Conservation (phyloP, 2,113 vertebrate genomes). For the Poeciliopsis occidentalis region DNA sequence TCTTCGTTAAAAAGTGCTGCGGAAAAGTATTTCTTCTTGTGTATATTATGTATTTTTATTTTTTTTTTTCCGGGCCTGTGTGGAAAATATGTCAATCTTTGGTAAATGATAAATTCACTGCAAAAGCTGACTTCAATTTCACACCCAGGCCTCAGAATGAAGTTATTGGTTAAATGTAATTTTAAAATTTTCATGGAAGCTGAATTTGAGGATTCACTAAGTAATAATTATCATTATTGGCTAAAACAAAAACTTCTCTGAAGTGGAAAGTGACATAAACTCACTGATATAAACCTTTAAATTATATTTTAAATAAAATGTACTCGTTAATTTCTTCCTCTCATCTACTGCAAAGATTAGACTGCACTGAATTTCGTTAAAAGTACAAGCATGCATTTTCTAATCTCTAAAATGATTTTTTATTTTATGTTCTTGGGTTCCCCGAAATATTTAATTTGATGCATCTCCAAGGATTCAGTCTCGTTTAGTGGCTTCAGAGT, state of each 20-base stretch:
- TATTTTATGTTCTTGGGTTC: too few relatives aligned
- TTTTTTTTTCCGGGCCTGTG: too few relatives aligned
- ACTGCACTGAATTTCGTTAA: too few relatives aligned
- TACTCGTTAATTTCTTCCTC: background rate
- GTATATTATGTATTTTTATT: background rate
- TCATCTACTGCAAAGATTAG: background rate
- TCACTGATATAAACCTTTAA: background rate
- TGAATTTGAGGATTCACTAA: background rate
- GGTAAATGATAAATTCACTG: background rate
- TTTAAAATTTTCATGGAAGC: background rate
- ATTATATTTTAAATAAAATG: background rate
- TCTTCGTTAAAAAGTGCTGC: too few relatives aligned
- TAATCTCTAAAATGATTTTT: too few relatives aligned
- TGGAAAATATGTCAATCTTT: background rate
- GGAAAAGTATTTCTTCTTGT: too few relatives aligned
- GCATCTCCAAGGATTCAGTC: too few relatives aligned
- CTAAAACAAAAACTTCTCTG: background rate
- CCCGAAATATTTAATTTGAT: too few relatives aligned
- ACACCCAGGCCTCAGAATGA: too few relatives aligned
- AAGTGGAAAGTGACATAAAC: background rate
- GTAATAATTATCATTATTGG: background rate
- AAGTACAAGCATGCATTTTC: too few relatives aligned
- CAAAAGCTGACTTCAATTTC: too few relatives aligned
- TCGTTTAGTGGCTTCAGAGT: background rate
- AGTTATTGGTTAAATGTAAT: background rate